Evolutionary conservation across 2,113 vertebrate genomes (phyloP), one percentile per base, ranked within the genome.

Genomic region (Oreochromis tanganicae): DNA sequence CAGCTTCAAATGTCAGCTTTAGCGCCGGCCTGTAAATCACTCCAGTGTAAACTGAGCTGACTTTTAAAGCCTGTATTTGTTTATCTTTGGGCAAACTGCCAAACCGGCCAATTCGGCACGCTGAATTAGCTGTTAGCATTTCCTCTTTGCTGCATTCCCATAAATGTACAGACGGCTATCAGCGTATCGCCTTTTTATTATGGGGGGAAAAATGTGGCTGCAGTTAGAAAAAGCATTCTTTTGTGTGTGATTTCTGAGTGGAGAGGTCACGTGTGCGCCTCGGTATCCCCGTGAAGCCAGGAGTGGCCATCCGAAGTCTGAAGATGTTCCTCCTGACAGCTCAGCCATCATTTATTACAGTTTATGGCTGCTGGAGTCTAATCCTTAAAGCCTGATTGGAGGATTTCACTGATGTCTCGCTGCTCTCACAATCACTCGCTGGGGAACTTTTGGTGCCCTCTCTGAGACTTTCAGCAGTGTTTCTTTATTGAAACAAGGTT

Each of bases 1-100:
- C 82, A 59, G 71, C 57, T 82, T 59, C 29, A 54, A 46, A 84
- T 84, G 61, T 55, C 19, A 63, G 78, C 36, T 52, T 59, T 4
- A 57, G 80, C 82, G 89, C 75, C 36, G 66, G 56, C 83, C 86
- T 57, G 36, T 3, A 11, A 32, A 52, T 41, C 43, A 80, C 57
- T 75, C 48, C 11, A 21, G n/a, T 7, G 48, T 21, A 61, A 80
- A 59, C 57, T 5, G 8, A 21, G 48, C 14, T 21, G 14, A 32
- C 52, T 73, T 32, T 78, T 81, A 68, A 17, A 57, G 75, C 36
- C 56, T n/a, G 5, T 14, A 10, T 61, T 59, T 81, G 54, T 73
- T 85, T 61, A 61, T 46, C 19, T 50, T 32, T 41, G 29, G 29
- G 46, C 41, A 48, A 88, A 80, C 29, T 3, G 61, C 79, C 48